These are phyloP conservation scores for Lysandra bellargus DNA, from an alignment of 2,888 invertebrate species.

Conservation along the genomic window DNA sequence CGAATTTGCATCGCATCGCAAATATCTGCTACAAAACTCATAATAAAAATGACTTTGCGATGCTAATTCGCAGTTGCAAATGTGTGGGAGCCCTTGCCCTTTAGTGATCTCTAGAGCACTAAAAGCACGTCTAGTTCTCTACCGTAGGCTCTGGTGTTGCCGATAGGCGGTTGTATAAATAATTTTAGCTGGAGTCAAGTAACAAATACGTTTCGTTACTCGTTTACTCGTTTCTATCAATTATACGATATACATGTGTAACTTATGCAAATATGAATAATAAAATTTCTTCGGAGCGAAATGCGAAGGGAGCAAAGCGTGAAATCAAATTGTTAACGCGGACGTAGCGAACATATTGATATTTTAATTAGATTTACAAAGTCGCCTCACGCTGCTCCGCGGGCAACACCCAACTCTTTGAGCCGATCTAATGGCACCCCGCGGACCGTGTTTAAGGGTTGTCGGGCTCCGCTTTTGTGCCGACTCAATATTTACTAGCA, in stretches of 20 bases:
- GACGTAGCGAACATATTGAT: constrained; percentile 77
- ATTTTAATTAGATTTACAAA: constrained; percentile 81
- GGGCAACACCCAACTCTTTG: constrained; percentile 78
- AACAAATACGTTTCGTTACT: background rate
- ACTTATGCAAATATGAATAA: constrained; percentile 25
- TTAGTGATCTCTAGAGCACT: background rate
- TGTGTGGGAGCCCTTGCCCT: no score
- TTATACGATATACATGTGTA: background rate
- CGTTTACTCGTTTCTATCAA: no score
- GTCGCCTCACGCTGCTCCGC: constrained; percentile 62
- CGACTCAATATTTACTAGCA: constrained; percentile 79
- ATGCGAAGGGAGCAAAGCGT: constrained; percentile 63
- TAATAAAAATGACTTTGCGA: no score
- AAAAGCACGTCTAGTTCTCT: background rate
- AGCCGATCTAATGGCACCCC: constrained; percentile 77
- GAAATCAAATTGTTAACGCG: constrained; percentile 78
- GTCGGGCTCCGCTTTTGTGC: constrained; percentile 70
- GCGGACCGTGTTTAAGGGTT: constrained; percentile 76
- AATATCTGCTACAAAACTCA: no score
- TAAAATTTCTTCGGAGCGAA: constrained; percentile 32
- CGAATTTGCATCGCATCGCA: no score
- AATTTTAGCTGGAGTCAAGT: background rate
- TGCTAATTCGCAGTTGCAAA: no score
- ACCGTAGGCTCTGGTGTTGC: background rate
- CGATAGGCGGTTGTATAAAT: background rate